Conservation (phyloP, 1,140 invertebrate species). For the Drosophila baimaii region DNA sequence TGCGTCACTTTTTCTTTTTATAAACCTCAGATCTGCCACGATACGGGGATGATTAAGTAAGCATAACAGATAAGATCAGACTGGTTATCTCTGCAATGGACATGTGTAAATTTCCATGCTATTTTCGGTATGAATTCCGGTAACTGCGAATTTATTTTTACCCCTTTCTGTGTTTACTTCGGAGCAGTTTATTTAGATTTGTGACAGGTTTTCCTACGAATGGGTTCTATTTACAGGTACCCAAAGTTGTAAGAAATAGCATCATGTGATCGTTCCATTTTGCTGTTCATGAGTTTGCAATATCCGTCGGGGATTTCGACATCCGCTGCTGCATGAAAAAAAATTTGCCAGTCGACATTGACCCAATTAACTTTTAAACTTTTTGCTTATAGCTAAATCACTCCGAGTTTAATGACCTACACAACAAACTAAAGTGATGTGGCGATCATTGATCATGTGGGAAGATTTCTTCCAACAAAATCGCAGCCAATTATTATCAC, state of each 20-base stretch:
- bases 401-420: conserved; percentile 62
- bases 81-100: conserved; percentile 39
- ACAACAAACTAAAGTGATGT: conserved; percentile 22
- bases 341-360: conserved; percentile 57
- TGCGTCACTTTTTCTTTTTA: conserved; percentile 51
- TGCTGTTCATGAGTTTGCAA: conserved; percentile 11
- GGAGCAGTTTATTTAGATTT: conserved; percentile 21
- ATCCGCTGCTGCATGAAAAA: conserved; percentile 34
- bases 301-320: conserved; percentile 35
- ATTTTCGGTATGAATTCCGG: conserved; percentile 40
- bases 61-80: conserved; percentile 54
- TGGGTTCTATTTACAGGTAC: conserved; percentile 28
- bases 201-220: conserved; percentile 9
- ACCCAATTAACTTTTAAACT: conserved; percentile 61
- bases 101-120: conserved; percentile 56
- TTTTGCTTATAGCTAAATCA: conserved; percentile 33
- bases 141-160: conserved; percentile 37
- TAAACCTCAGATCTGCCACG: conserved; percentile 11
- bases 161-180: conserved; percentile 12
- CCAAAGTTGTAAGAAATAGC: conserved; percentile 3
- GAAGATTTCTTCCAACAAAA: background rate
- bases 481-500: background rate
- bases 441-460: conserved; percentile 15
- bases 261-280: conserved; percentile 21
- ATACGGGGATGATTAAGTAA: conserved; percentile 21